These are phyloP conservation scores for Drosophila simulans DNA, from an alignment of 1,140 invertebrate species.

Conservation along the genomic window DNA sequence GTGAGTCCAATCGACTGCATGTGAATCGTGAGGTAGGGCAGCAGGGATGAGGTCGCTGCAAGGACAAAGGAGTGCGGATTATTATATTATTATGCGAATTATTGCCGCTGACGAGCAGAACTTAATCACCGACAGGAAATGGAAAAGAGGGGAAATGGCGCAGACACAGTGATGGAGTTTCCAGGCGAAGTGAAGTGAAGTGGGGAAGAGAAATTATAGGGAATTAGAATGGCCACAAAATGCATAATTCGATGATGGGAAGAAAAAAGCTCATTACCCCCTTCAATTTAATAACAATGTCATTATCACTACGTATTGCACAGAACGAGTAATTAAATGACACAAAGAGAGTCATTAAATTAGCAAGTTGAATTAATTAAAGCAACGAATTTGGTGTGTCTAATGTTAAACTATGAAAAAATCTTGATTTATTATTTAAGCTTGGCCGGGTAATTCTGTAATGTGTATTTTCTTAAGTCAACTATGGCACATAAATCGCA, in stretches of 20 bases:
- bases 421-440: no score
- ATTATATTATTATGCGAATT: slow-evolving; percentile 21
- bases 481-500: background rate
- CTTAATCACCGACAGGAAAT: slow-evolving; percentile 29
- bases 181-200: background rate
- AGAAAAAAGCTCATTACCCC: no score
- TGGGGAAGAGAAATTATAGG: background rate
- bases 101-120: background rate
- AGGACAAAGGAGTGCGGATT: slow-evolving; percentile 60
- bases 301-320: background rate
- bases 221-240: background rate
- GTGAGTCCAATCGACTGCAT: slow-evolving; percentile 94
- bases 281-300: background rate
- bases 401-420: no score
- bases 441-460: no score
- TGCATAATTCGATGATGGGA: background rate
- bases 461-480: background rate
- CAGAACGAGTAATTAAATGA: background rate
- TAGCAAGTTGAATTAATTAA: no score
- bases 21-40: slow-evolving; percentile 94
- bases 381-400: no score
- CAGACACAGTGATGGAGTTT: slow-evolving; percentile 5
- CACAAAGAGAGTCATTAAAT: background rate
- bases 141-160: slow-evolving; percentile 21
- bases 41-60: slow-evolving; percentile 90